Evolutionary conservation across 35 echinoderm and acorn worm genomes (phyloP).

Genomic region (Stichopus chloronotus): DNA sequence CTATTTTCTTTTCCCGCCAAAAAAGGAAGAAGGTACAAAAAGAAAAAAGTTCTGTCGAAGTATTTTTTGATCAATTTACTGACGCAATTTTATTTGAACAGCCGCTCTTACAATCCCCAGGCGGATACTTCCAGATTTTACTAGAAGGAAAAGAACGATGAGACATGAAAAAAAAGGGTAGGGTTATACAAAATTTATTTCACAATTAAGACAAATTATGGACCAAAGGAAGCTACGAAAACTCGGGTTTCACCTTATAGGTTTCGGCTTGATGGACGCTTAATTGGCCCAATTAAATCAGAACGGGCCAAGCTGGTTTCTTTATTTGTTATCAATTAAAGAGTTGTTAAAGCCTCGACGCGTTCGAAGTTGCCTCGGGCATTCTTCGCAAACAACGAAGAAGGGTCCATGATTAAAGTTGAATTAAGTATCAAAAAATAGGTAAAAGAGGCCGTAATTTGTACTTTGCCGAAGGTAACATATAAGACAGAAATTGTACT

Average conservation of each 20-base stretch:
- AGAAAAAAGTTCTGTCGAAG: not conserved
- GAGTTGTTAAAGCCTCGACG: constrained; percentile 15
- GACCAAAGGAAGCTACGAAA: not conserved
- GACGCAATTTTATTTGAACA: constrained; percentile 58
- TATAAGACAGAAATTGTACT: not conserved
- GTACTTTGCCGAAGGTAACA: not conserved
- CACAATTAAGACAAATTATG: constrained; percentile 51
- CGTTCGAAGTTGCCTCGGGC: constrained; percentile 10
- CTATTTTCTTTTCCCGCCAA: not conserved
- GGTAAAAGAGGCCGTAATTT: not conserved
- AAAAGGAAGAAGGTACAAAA: too few species aligned
- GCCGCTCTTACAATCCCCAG: not conserved
- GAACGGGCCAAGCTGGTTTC: constrained; percentile 27
- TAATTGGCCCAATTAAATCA: constrained; percentile 41
- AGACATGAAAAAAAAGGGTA: not conserved
- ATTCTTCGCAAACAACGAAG: not conserved
- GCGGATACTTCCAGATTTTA: not conserved
- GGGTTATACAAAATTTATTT: constrained; percentile 26
- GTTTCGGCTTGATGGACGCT: constrained; percentile 34
- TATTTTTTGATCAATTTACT: constrained; percentile 32
- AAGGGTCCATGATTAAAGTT: constrained; percentile 27
- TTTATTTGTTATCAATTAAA: constrained; percentile 31
- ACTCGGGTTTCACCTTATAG: not conserved
- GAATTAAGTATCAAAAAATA: constrained; percentile 28
- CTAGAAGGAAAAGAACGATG: not conserved